Evolutionary conservation across 2,113 vertebrate genomes (phyloP).

Genomic region (Hucho hucho): DNA sequence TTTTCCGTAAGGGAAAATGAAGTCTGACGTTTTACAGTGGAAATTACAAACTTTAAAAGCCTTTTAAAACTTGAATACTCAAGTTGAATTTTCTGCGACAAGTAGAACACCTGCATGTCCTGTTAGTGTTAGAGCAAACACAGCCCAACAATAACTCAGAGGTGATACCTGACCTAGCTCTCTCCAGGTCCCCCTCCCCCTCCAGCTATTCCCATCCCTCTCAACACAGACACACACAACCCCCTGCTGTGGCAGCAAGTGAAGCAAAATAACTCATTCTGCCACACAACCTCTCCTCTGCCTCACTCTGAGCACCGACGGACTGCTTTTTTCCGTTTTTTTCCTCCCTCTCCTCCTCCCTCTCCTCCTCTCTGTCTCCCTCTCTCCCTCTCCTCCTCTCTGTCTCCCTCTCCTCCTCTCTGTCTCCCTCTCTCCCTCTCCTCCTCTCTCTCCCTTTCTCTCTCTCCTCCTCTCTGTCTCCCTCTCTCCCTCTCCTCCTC

Average conservation of each 20-base stretch:
- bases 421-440: background rate
- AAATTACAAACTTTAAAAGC: too few relatives aligned
- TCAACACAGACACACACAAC: conserved; percentile 34
- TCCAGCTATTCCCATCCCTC: conserved; percentile 41
- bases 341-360: background rate
- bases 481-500: conserved; percentile 19
- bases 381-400: conserved; percentile 17
- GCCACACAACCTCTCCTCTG: conserved; percentile 73
- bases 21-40: too few relatives aligned
- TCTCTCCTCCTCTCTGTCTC: conserved; percentile 8
- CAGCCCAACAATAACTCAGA: conserved; percentile 2
- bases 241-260: conserved; percentile 73
- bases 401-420: conserved; percentile 17
- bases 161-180: conserved; percentile 62
- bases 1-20: too few relatives aligned
- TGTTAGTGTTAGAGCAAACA: background rate
- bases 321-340: conserved; percentile 59
- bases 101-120: too few relatives aligned
- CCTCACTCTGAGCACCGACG: conserved; percentile 63
- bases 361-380: conserved; percentile 23
- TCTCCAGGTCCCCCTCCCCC: conserved; percentile 47
- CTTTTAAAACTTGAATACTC: too few relatives aligned
- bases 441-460: conserved; percentile 13
- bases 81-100: too few relatives aligned
- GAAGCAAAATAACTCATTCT: conserved; percentile 79